These are phyloP conservation scores for Philaenus spumarius DNA, from an alignment of 1,140 invertebrate genomes.

Conservation along the genomic window DNA sequence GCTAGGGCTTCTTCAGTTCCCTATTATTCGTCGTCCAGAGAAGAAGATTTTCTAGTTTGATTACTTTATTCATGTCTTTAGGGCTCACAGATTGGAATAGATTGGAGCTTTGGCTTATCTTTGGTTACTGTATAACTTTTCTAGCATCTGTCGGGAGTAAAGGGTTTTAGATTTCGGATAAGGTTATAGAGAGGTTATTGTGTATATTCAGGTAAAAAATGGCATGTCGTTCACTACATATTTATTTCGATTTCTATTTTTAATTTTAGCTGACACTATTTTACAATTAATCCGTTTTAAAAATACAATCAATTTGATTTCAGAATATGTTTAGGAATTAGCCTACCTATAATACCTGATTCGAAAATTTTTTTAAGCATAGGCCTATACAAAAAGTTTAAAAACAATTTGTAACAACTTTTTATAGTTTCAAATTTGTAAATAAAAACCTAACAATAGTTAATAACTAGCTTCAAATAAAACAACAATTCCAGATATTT, in stretches of 20 bases:
- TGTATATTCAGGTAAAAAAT: neutral
- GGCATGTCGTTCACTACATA: neutral
- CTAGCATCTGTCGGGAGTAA: neutral
- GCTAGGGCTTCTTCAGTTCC: neutral
- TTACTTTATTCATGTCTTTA: conserved; percentile 1
- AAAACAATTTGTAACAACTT: no score
- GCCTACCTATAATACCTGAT: no score
- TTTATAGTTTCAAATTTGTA: neutral
- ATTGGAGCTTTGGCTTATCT: neutral
- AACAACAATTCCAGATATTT: no score
- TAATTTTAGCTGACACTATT: no score
- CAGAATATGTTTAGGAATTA: no score
- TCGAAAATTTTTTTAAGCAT: no score
- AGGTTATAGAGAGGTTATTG: neutral
- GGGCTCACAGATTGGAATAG: neutral
- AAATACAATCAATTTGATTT: no score
- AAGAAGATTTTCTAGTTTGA: neutral
- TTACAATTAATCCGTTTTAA: no score
- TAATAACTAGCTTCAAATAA: no score
- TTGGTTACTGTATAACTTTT: neutral
- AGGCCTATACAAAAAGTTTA: no score
- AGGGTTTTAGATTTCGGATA: neutral
- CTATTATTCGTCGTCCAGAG: neutral
- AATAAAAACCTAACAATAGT: no score
- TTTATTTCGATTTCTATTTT: neutral